Percentiles rank a stretch among this genome's conserved stretches.
phyloP scores from a whole-genome alignment of 2,797 vertebrate species.

The Amblyraja radiata region DNA sequence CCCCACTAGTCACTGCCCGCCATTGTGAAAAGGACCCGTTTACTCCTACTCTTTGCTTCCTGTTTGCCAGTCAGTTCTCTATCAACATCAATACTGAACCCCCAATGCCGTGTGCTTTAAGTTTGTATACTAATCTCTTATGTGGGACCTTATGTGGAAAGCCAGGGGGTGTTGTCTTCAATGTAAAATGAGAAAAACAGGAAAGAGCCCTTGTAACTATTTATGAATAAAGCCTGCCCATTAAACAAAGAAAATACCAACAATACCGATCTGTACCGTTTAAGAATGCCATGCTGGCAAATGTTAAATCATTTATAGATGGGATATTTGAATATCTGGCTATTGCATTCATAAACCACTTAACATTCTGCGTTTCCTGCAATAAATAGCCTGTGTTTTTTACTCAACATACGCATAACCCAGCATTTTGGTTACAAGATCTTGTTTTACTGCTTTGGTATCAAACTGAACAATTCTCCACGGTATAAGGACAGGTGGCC shows the following conservation, averaged over 20 bases:
- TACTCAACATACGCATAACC: background rate
- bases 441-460: background rate
- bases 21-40: no score
- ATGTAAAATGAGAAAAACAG: background rate
- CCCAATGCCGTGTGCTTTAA: no score
- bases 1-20: no score
- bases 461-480: slow-evolving; percentile 46
- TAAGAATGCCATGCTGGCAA: background rate
- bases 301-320: background rate
- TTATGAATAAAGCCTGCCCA: background rate
- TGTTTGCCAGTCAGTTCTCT: no score
- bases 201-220: background rate
- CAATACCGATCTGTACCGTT: background rate
- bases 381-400: background rate
- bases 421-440: slow-evolving; percentile 6
- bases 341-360: background rate
- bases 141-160: no score
- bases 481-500: slow-evolving; percentile 60
- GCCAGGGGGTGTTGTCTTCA: background rate
- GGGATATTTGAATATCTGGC: background rate
- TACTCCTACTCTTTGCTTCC: no score
- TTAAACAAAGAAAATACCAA: slow-evolving; percentile 5
- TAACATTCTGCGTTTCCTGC: background rate
- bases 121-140: no score
- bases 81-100: no score